Conservation (phyloP, 2,113 vertebrate species). For the Cyanoramphus novaezelandiae region DNA sequence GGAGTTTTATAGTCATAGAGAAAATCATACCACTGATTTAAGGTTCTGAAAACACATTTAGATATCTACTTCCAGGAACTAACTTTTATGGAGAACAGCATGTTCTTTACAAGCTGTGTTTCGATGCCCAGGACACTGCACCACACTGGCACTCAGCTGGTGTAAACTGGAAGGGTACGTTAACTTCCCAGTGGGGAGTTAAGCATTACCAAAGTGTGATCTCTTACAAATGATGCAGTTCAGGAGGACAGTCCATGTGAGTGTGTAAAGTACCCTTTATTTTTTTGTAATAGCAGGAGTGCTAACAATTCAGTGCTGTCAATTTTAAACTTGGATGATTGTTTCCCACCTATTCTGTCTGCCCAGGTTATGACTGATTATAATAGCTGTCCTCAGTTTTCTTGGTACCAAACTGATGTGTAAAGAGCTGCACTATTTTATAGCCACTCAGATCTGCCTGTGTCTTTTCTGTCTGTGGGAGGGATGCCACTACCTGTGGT, state of each 20-base stretch:
- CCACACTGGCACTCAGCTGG: slow-evolving; percentile 3
- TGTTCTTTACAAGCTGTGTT: slow-evolving; percentile 18
- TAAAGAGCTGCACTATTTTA: neutral
- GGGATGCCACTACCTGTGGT: neutral
- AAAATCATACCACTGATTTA: neutral
- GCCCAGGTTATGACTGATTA: neutral
- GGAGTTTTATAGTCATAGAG: neutral
- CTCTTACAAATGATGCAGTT: neutral
- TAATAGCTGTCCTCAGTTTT: neutral
- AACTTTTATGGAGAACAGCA: neutral
- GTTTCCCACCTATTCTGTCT: neutral
- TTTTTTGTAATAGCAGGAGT: neutral
- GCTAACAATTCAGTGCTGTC: neutral
- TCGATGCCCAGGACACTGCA: neutral
- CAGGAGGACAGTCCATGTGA: neutral
- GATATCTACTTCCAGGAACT: neutral
- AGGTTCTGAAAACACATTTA: neutral
- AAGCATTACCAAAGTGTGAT: neutral
- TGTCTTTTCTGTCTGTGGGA: neutral
- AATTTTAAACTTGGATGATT: neutral
- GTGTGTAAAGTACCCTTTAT: neutral
- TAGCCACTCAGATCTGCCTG: neutral
- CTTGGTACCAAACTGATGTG: neutral
- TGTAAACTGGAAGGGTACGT: slow-evolving; percentile 17
- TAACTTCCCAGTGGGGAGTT: slow-evolving; percentile 18